A percentile compares a stretch with the other conserved stretches of the same genome.
phyloP scores from a whole-genome alignment of 2,888 invertebrate species.

The Julus scandinavius region DNA sequence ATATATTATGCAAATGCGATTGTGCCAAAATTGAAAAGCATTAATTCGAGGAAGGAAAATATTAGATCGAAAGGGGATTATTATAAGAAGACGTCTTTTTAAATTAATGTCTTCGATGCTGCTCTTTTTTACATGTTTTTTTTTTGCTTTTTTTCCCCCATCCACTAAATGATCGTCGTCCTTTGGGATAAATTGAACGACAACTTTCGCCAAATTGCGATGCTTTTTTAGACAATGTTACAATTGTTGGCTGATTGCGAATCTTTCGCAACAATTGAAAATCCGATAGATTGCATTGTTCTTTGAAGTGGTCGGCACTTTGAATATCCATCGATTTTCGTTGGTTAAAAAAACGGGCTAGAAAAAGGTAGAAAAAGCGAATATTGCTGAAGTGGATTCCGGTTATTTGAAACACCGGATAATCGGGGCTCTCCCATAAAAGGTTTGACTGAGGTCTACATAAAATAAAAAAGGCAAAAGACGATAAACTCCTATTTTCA shows the following conservation, averaged over 20 bases:
- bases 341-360: background rate
- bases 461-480: background rate
- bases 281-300: background rate
- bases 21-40: slow-evolving; percentile 27
- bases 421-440: too few relatives aligned
- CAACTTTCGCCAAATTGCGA: background rate
- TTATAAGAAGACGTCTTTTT: background rate
- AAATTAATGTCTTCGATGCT: background rate
- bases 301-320: background rate
- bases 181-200: slow-evolving; percentile 20
- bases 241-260: slow-evolving; percentile 33
- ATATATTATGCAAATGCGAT: slow-evolving; percentile 33
- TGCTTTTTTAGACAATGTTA: background rate
- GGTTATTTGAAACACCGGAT: too few relatives aligned
- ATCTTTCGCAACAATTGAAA: slow-evolving; percentile 12
- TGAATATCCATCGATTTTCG: slow-evolving; percentile 14
- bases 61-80: background rate
- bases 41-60: background rate
- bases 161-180: background rate
- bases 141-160: background rate
- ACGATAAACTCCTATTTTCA: background rate
- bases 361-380: background rate
- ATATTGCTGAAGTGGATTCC: too few relatives aligned
- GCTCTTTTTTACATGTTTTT: background rate
- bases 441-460: too few relatives aligned